Conservation (phyloP, 2,888 invertebrate species). For the Drosophila quinaria region DNA sequence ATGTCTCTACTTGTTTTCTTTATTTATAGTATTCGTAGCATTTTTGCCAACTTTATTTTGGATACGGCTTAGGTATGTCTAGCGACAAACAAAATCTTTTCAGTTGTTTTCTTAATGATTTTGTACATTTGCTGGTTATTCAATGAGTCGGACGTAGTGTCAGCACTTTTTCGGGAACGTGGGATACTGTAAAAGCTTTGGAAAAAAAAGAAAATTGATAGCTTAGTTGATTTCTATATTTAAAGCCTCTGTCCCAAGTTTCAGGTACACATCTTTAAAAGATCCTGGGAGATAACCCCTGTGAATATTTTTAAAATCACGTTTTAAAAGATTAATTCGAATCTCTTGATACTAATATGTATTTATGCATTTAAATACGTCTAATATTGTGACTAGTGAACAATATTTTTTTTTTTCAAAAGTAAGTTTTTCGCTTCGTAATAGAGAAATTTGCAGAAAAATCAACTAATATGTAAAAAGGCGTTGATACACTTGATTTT, state of each 20-base stretch:
- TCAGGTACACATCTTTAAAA: not conserved
- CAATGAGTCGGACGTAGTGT: slow-evolving; percentile 45
- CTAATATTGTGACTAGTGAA: not conserved
- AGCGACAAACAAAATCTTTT: slow-evolving; percentile 25
- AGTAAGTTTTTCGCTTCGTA: not conserved
- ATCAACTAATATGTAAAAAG: slow-evolving; percentile 16
- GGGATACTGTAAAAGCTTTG: slow-evolving; percentile 49
- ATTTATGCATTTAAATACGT: not conserved
- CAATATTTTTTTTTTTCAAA: not conserved
- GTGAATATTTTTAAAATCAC: no score
- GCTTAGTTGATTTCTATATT: not conserved
- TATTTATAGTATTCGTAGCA: slow-evolving; percentile 37
- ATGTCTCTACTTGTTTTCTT: slow-evolving; percentile 40
- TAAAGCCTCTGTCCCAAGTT: not conserved
- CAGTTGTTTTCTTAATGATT: slow-evolving; percentile 73
- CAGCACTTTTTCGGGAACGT: slow-evolving; percentile 66
- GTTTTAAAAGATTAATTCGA: not conserved
- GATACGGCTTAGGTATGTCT: slow-evolving; percentile 37
- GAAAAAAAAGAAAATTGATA: slow-evolving; percentile 16
- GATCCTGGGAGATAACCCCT: not conserved
- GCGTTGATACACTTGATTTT: slow-evolving; percentile 32
- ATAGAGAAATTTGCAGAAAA: slow-evolving; percentile 4
- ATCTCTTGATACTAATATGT: not conserved
- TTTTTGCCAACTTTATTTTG: slow-evolving; percentile 37
- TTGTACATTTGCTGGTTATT: slow-evolving; percentile 53